Evolutionary conservation across 2,888 invertebrate species (phyloP).

Genomic region (Zeuzera pyrina): DNA sequence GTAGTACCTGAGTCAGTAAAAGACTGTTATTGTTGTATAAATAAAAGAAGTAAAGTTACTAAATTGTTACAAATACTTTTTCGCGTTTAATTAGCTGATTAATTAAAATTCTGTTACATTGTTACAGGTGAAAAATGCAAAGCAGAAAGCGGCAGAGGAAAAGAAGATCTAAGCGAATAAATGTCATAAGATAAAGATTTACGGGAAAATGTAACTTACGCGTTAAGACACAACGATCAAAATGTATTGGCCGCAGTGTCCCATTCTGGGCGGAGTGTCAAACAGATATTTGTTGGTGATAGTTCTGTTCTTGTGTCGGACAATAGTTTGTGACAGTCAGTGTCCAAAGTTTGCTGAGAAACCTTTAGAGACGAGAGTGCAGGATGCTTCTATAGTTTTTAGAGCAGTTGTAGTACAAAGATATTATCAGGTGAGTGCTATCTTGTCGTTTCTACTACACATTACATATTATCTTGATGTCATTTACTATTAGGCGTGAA

Average conservation of each 20-base stretch:
- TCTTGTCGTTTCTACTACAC: no score
- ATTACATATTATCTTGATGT: no score
- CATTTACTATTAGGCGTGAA: no score
- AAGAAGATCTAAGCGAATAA: constrained; percentile 39
- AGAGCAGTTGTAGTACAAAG: constrained; percentile 62
- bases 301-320: constrained; percentile 53
- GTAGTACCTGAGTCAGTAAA: no score
- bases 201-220: constrained; percentile 44
- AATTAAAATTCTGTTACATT: constrained; percentile 20
- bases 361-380: constrained; percentile 66
- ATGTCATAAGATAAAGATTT: constrained; percentile 43
- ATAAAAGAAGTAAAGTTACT: no score
- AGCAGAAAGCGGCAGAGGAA: constrained; percentile 53
- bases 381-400: constrained; percentile 70
- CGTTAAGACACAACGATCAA: constrained; percentile 14
- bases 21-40: no score
- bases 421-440: constrained; percentile 50
- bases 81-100: no score
- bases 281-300: constrained; percentile 49
- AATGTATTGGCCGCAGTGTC: constrained; percentile 25
- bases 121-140: constrained; percentile 63
- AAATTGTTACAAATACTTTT: no score
- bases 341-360: constrained; percentile 67
- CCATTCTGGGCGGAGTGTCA: constrained; percentile 30
- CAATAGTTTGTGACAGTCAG: constrained; percentile 66